Evolutionary conservation across 2,888 invertebrate genomes (phyloP).

Genomic region (Aphidoletes aphidimyza): DNA sequence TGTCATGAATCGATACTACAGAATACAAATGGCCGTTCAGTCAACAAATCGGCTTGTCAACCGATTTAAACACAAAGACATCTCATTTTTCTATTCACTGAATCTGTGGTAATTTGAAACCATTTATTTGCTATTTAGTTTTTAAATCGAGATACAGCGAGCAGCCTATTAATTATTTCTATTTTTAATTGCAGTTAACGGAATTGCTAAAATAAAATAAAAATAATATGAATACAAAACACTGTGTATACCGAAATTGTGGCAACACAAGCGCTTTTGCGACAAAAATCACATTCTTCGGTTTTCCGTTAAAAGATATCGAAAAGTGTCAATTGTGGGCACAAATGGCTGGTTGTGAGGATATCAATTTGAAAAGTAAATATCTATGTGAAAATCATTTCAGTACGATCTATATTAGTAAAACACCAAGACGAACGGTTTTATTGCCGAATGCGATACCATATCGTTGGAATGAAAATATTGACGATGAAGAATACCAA

Average conservation of each 20-base stretch:
- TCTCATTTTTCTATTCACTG: neutral
- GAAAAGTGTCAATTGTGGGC: neutral
- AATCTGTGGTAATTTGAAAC: neutral
- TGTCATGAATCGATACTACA: constrained; percentile 30
- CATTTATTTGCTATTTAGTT: too few relatives aligned
- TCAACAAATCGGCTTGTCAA: constrained; percentile 37
- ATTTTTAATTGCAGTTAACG: neutral
- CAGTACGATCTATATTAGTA: neutral
- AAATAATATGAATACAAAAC: constrained; percentile 29
- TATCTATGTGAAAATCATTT: constrained; percentile 30
- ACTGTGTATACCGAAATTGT: constrained; percentile 2
- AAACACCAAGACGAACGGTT: constrained; percentile 21
- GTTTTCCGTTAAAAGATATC: constrained; percentile 36
- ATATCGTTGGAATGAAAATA: neutral
- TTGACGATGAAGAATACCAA: neutral
- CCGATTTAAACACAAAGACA: constrained; percentile 1
- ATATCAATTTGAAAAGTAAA: neutral
- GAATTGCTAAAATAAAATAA: neutral
- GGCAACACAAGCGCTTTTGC: neutral
- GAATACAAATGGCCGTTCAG: neutral
- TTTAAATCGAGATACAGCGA: too few relatives aligned
- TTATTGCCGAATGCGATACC: constrained; percentile 14
- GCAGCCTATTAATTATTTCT: too few relatives aligned
- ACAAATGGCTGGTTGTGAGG: neutral
- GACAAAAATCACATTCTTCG: neutral